Conservation (phyloP, 2,888 invertebrate species). For the Hipparchia semele region DNA sequence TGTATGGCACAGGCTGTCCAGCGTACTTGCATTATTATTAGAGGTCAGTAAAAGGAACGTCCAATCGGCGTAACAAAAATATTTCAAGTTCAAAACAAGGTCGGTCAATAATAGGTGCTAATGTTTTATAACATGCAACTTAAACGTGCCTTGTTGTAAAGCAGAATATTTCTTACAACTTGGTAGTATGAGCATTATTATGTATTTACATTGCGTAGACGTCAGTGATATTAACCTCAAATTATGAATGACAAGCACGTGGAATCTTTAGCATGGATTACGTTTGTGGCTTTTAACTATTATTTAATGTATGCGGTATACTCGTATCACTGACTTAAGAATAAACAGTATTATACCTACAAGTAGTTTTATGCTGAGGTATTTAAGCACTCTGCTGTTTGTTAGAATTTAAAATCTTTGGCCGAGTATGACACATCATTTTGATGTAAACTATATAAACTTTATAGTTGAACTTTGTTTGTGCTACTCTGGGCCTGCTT, state of each 20-base stretch:
- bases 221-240: conserved; percentile 56
- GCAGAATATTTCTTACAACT: conserved; percentile 20
- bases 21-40: too few relatives aligned
- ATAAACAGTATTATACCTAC: conserved; percentile 23
- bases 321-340: conserved; percentile 37
- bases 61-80: background rate
- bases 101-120: background rate
- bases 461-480: too few relatives aligned
- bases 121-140: conserved; percentile 14
- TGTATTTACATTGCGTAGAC: conserved; percentile 51
- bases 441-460: too few relatives aligned
- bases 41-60: too few relatives aligned
- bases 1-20: too few relatives aligned
- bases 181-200: conserved; percentile 33
- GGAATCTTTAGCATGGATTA: conserved; percentile 47
- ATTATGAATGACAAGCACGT: conserved; percentile 73
- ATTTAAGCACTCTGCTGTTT: too few relatives aligned
- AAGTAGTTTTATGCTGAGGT: background rate
- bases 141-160: conserved; percentile 22
- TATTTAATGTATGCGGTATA: conserved; percentile 30
- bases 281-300: conserved; percentile 36
- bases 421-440: too few relatives aligned
- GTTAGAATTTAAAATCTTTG: too few relatives aligned
- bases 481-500: too few relatives aligned
- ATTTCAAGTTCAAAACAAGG: conserved; percentile 14